These are phyloP conservation scores for Pinctada fucata DNA, from an alignment of 2,888 invertebrate species.

Conservation along the genomic window DNA sequence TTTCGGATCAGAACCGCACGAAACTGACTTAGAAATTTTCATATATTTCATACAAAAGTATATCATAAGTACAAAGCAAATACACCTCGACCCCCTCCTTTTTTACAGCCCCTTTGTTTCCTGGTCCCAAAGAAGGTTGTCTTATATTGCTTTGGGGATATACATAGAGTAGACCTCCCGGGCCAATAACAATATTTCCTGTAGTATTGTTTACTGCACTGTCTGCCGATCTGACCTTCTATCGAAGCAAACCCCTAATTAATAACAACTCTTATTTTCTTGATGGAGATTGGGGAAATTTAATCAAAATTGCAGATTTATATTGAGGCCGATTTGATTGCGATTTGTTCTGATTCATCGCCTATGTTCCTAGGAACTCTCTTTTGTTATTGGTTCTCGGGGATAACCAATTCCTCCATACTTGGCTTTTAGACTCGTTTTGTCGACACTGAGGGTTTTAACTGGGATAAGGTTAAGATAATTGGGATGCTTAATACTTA, in stretches of 20 bases:
- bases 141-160: no score
- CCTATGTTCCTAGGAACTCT: not conserved
- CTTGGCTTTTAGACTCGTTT: not conserved
- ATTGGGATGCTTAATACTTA: no score
- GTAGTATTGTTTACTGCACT: not conserved
- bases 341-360: slow-evolving; percentile 10
- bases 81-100: no score
- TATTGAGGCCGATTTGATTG: slow-evolving; percentile 8
- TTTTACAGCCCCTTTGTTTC: no score
- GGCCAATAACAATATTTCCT: no score
- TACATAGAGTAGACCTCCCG: not conserved
- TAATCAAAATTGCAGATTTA: slow-evolving; percentile 21
- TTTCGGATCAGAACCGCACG: no score
- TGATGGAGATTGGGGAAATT: slow-evolving; percentile 15
- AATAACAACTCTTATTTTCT: slow-evolving; percentile 5
- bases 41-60: no score
- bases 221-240: not conserved
- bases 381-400: slow-evolving; percentile 13
- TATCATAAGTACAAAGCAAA: no score
- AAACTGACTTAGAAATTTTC: no score
- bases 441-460: not conserved
- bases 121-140: no score
- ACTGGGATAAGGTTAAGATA: no score
- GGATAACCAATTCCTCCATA: slow-evolving; percentile 7
- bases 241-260: slow-evolving; percentile 5